phyloP scores from a whole-genome alignment of 37 sponge, comb jelly and placozoan genomes.

The Geodia barretti region DNA sequence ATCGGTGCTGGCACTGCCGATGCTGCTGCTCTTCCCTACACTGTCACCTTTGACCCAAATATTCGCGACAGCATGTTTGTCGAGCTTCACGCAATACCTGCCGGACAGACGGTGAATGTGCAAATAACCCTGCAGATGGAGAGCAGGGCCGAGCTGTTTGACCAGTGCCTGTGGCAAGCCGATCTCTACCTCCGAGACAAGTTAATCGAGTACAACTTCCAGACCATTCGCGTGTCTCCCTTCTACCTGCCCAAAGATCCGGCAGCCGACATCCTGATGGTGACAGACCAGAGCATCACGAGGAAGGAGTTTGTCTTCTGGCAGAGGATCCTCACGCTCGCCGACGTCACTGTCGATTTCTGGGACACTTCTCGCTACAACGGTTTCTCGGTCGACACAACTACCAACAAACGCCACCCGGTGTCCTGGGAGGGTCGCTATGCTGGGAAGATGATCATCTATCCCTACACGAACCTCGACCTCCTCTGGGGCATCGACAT shows the following conservation, averaged over 20 bases:
- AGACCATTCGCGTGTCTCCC: constrained; percentile 75
- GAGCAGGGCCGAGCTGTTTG: constrained; percentile 79
- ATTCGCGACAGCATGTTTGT: constrained; percentile 73
- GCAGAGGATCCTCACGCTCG: constrained; percentile 64
- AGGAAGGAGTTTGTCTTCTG: constrained; percentile 81
- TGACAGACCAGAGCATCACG: constrained; percentile 57
- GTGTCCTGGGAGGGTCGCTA: constrained; percentile 70
- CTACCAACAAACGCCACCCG: constrained; percentile 51
- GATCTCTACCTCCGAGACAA: constrained; percentile 77
- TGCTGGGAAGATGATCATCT: constrained; percentile 66
- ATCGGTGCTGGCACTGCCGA: constrained; percentile 58
- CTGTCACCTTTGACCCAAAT: constrained; percentile 69
- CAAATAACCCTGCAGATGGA: constrained; percentile 70
- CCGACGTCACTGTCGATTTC: constrained; percentile 71
- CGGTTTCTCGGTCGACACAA: constrained; percentile 63
- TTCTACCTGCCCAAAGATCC: constrained; percentile 71
- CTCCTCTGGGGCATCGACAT: constrained; percentile 47
- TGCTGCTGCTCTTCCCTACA: constrained; percentile 46
- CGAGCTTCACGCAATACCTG: constrained; percentile 61
- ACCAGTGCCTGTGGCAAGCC: constrained; percentile 75
- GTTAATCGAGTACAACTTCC: constrained; percentile 78
- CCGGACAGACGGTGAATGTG: constrained; percentile 58
- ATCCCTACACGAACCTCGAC: constrained; percentile 61
- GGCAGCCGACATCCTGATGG: constrained; percentile 67
- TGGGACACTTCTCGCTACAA: constrained; percentile 76